Percentiles rank a stretch among this genome's conserved stretches.
Evolutionary conservation across 2,113 vertebrate genomes (phyloP).

Genomic region (Paralichthys olivaceus): DNA sequence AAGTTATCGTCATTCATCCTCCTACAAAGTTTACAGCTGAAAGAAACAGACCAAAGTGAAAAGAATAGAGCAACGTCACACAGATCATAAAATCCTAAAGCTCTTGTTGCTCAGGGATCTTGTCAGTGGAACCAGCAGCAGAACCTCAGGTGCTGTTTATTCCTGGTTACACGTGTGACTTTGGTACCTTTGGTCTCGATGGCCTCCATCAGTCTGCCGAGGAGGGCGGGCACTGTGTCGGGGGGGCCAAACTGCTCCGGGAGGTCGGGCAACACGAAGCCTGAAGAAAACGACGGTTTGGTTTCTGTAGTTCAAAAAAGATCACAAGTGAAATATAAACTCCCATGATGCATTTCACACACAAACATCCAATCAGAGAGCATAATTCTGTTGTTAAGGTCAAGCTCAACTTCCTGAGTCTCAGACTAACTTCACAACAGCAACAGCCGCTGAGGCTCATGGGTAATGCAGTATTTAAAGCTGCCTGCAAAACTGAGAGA

Average conservation of each 20-base stretch:
- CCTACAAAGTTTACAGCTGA: too few relatives aligned
- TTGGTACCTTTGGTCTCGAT: slow-evolving; percentile 92
- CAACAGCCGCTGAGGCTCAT: background rate
- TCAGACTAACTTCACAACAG: too few relatives aligned
- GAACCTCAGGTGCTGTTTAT: background rate
- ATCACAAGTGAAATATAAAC: background rate
- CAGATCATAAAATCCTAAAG: too few relatives aligned
- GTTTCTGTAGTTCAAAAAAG: background rate
- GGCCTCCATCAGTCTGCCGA: slow-evolving; percentile 90
- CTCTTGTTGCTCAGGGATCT: too few relatives aligned
- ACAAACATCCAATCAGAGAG: background rate
- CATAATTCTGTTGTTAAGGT: background rate
- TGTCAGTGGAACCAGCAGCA: too few relatives aligned
- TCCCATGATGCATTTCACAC: background rate
- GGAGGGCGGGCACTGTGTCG: slow-evolving; percentile 87
- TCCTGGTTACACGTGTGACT: background rate
- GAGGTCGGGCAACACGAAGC: slow-evolving; percentile 86
- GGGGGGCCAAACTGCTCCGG: slow-evolving; percentile 93
- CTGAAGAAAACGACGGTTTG: slow-evolving; percentile 64
- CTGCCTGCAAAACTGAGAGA: too few relatives aligned
- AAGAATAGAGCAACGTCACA: too few relatives aligned
- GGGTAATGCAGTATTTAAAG: too few relatives aligned
- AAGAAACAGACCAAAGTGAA: too few relatives aligned
- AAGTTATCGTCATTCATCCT: too few relatives aligned
- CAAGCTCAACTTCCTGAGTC: too few relatives aligned